Conservation (phyloP, 2,113 vertebrate species). For the Edolisoma coerulescens region DNA sequence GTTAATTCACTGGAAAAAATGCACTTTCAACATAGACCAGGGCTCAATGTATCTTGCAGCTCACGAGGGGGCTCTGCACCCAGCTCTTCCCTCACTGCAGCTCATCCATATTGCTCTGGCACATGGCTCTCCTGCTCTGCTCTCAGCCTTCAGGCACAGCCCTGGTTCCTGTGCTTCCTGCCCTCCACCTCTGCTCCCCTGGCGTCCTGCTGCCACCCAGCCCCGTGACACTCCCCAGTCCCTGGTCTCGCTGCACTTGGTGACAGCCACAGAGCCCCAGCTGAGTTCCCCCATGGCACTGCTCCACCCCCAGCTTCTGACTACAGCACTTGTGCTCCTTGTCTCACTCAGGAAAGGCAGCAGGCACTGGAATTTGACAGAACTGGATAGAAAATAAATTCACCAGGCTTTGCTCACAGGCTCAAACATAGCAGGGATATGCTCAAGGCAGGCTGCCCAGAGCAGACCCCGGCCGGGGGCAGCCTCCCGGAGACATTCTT, state of each 20-base stretch:
- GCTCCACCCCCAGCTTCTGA: not conserved
- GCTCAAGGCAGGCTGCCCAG: not conserved
- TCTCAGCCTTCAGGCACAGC: conserved; percentile 10
- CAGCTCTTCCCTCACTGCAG: not conserved
- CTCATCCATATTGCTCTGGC: not conserved
- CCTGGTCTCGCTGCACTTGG: not conserved
- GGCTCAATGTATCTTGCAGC: not conserved
- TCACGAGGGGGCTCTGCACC: not conserved
- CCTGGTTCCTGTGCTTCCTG: conserved; percentile 5
- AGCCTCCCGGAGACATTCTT: not conserved
- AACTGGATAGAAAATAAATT: not conserved
- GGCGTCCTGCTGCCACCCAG: not conserved
- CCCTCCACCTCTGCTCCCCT: not conserved
- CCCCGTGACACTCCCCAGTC: not conserved
- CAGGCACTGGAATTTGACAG: not conserved
- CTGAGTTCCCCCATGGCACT: not conserved
- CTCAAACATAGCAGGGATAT: not conserved
- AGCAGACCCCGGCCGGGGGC: rapidly evolving
- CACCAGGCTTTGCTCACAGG: not conserved
- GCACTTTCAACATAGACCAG: not conserved
- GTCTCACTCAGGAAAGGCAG: not conserved
- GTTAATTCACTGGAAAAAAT: not conserved
- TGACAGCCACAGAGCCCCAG: not conserved
- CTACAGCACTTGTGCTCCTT: not conserved
- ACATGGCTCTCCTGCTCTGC: conserved; percentile 21